Base-by-base conservation (phyloP, 1,140 invertebrate genomes). In the fruit fly (Drosophila melanogaster) region DNA sequence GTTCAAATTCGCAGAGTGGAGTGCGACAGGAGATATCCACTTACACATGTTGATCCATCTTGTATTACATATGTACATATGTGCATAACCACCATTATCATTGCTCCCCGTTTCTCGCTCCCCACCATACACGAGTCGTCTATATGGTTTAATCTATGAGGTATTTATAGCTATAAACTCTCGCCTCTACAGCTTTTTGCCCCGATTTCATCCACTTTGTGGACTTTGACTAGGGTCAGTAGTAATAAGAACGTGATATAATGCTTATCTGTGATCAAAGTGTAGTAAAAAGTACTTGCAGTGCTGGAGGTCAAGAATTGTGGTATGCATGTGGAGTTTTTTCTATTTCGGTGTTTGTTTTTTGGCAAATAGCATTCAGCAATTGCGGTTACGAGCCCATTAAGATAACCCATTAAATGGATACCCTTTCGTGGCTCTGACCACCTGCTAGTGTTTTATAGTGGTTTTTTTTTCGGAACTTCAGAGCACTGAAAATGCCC, bases 31-130 rank as follows among this genome's bases (percentile, higher is more conserved):
- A 58, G 56, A 37, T 67, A 67, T 67, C 64, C 64, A 67, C 64
- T 67, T 65, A 67, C 59, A 65, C 64, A 66, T 64, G 62, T 64
- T 35, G 35, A 65, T 43, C 38, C 59, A 50, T 67, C 64, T 67
- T 67, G 56, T 61, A 61, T 61, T 43, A 60, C 59, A 62, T 24
- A 40, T 61, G 26, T 30, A n/a, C n/a, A n/a, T n/a, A 26, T 26
- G 26, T 37, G 15, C 35, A 40, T 33, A 30, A 19, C 33, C 38
- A 61, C n/a, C 35, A 64, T 56, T 56, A 64, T 56, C 51, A 30
- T 8, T n/a, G 53, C 12, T n/a, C 24, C 37, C 64, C 49, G 58
- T 35, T 44, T 62, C 26, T 35, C 57, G 30, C 22, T 15, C 38
- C 33, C 33, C 4, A 22, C 33, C 2, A 33, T 33, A 33, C 10